Base-by-base conservation (phyloP, 92 coral and sea anemone species). In the Hydrozoanthus gracilis region DNA sequence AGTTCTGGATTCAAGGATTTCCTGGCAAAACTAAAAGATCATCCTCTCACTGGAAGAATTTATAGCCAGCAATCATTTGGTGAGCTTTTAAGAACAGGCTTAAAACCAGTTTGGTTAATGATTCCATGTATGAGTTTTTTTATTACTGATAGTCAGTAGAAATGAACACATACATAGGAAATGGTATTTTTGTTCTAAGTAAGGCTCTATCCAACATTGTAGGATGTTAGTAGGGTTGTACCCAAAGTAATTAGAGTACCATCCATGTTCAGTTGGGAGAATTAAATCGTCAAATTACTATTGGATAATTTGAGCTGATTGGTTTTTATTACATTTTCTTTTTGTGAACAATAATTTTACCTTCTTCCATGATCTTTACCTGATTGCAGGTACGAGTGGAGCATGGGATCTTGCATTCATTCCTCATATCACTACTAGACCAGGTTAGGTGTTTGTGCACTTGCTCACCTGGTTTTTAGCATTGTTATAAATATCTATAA, bases 361-460 rank as follows among this genome's bases (percentile, higher is more conserved):
- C 39, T 27, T 27, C 39, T 27, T 27, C 39, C 39, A 27, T 27
- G 39, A 27, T 27, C 39, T 64, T 18, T 64, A 15, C 17, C 15
- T 64, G n/a, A 64, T 80, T 13, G 14, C 73, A 93, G 94, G 92
- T 5, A 91, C 92, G 1, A 90, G 91, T n/a, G 87, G 94, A 13
- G 90, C 94, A 5, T 91, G 94, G 94, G 85, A 85, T 47, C 72
- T 91, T 13, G 71, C 94, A 1, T 67, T 91, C n/a, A 67, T 93
- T 71, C 96, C 96, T 2, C 84, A 91, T 70, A 68, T 84, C 15
- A 74, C 90, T 55, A 60, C 84, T 66, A 91, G 90, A 83, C 96
- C 96, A 15, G 96, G 96, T 93, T 76, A 79, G 76, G 3, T n/a
- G 39, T 27, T 27, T 27, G 39, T 27, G 39, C 0, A 27, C 39